These are phyloP conservation scores for Eulimnadia texana DNA, from an alignment of 1,140 invertebrate genomes.

Conservation along the genomic window DNA sequence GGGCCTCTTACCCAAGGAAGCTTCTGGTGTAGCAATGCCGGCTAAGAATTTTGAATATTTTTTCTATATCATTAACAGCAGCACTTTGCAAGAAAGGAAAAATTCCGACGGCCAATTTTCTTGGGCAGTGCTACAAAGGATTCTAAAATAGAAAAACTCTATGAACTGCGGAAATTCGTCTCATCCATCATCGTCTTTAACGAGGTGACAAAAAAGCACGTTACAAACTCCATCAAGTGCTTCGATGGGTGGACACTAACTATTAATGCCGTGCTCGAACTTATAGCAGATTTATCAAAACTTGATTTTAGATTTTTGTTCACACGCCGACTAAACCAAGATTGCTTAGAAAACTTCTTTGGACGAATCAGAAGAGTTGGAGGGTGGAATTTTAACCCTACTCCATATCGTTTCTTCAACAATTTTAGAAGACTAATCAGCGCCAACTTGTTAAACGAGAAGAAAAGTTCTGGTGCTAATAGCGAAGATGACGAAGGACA, in stretches of 20 bases:
- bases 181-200: background rate
- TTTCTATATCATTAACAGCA: background rate
- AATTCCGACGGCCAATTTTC: background rate
- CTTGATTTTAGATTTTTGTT: background rate
- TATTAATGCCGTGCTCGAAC: background rate
- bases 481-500: background rate
- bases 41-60: background rate
- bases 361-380: background rate
- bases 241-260: background rate
- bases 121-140: background rate
- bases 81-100: background rate
- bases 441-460: background rate
- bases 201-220: background rate
- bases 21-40: background rate
- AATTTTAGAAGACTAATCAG: background rate
- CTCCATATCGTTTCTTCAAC: background rate
- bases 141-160: background rate
- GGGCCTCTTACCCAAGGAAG: background rate
- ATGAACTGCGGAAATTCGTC: background rate
- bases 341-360: background rate
- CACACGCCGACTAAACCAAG: background rate
- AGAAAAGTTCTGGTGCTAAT: background rate
- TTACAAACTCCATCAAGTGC: background rate
- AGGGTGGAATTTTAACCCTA: background rate
- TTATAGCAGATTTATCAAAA: background rate